Evolutionary conservation across 2,113 vertebrate genomes (phyloP).

Genomic region (Thunnus thynnus): DNA sequence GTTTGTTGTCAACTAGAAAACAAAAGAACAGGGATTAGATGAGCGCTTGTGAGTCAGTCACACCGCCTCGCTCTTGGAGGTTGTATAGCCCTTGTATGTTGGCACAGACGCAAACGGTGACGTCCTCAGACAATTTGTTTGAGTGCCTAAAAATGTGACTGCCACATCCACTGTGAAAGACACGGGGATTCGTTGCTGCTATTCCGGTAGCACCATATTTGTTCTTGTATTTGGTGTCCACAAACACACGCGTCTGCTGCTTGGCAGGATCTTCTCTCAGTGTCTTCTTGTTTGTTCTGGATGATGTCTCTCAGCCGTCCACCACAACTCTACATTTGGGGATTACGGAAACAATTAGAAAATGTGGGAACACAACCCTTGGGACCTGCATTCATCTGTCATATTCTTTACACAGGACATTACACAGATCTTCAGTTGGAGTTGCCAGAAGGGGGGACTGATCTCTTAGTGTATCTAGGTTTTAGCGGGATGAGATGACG

Average conservation of each 20-base stretch:
- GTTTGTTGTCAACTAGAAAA: conserved; percentile 38
- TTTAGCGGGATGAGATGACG: conserved; percentile 12
- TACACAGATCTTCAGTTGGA: conserved; percentile 17
- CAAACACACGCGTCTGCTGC: conserved; percentile 56
- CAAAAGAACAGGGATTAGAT: conserved; percentile 48
- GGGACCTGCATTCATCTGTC: conserved; percentile 26
- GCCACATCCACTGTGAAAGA: conserved; percentile 21
- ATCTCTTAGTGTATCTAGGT: neutral
- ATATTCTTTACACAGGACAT: conserved; percentile 21
- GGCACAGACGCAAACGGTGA: conserved; percentile 66
- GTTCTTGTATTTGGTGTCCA: conserved; percentile 39
- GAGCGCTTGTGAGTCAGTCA: conserved; percentile 62
- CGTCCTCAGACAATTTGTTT: conserved; percentile 39
- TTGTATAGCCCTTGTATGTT: conserved; percentile 46
- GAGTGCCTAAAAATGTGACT: conserved; percentile 52
- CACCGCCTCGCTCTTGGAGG: conserved; percentile 51
- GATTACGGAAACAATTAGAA: conserved; percentile 35
- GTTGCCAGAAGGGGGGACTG: neutral
- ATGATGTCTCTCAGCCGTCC: conserved; percentile 9
- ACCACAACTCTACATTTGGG: neutral
- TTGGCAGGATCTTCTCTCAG: conserved; percentile 33
- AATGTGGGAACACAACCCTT: neutral
- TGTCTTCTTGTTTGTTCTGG: conserved; percentile 31
- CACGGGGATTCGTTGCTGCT: conserved; percentile 20
- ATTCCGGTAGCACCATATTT: conserved; percentile 67